These are phyloP conservation scores for Acanthaster planci DNA, from an alignment of 35 echinoderm and acorn worm species.

Conservation along the genomic window DNA sequence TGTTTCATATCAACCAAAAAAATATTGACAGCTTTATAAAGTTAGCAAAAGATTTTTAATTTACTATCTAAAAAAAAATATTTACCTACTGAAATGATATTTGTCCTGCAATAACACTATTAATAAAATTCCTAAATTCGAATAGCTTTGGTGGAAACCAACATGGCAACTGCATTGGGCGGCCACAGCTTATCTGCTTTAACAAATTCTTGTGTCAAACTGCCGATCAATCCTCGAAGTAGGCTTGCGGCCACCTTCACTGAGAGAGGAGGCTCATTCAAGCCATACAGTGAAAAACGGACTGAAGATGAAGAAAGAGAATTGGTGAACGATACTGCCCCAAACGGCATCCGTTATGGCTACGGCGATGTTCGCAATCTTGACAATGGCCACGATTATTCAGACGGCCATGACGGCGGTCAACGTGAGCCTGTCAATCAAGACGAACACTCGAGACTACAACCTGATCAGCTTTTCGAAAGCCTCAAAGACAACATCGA, in stretches of 20 bases:
- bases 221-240: conserved; percentile 75
- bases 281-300: conserved; percentile 6
- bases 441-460: neutral
- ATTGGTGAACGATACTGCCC: neutral
- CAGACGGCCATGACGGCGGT: neutral
- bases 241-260: conserved; percentile 74
- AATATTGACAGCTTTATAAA: too few species aligned
- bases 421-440: too few species aligned
- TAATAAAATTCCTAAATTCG: conserved; percentile 5
- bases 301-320: conserved; percentile 1
- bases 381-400: neutral
- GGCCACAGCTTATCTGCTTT: conserved; percentile 84
- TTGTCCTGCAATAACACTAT: neutral
- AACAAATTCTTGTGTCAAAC: conserved; percentile 87
- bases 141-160: conserved; percentile 37
- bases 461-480: conserved; percentile 49
- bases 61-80: conserved; percentile 1
- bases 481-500: conserved; percentile 68
- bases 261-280: conserved; percentile 64
- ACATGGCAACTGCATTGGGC: conserved; percentile 68
- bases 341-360: conserved; percentile 14
- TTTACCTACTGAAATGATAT: neutral
- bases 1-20: neutral
- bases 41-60: neutral
- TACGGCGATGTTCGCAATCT: neutral